A percentile compares a stretch with the other conserved stretches of the same genome.
phyloP scores from a whole-genome alignment of 2,888 invertebrate genomes.

The Aromia moschata region DNA sequence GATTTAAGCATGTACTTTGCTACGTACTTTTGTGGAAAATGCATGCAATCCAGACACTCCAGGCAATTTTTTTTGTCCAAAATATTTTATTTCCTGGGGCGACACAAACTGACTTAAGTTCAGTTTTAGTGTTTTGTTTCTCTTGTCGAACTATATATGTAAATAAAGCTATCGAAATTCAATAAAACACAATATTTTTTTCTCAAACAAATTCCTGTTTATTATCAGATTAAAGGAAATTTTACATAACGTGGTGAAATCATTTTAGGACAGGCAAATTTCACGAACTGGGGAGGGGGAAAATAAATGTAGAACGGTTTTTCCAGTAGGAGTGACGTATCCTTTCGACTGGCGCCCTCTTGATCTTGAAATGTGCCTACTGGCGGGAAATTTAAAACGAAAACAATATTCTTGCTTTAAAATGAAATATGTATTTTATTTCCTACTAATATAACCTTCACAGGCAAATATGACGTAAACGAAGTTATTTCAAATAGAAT shows the following conservation, averaged over 20 bases:
- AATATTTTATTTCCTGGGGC: constrained; percentile 6
- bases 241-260: constrained; percentile 34
- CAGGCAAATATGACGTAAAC: no score
- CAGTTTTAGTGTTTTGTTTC: constrained; percentile 27
- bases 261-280: constrained; percentile 8
- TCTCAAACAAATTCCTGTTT: constrained; percentile 3
- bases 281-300: constrained; percentile 18
- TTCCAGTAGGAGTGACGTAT: constrained; percentile 10
- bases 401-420: no score
- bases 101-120: constrained; percentile 25
- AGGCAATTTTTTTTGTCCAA: constrained; percentile 11
- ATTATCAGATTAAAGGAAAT: constrained; percentile 2
- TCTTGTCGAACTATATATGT: background rate
- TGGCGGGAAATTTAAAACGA: constrained; percentile 3
- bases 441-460: no score
- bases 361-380: constrained; percentile 11
- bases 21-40: constrained; percentile 19
- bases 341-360: constrained; percentile 6
- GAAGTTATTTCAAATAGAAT: no score
- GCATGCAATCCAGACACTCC: constrained; percentile 4
- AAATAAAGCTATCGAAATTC: background rate
- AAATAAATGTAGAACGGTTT: constrained; percentile 13
- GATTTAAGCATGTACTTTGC: constrained; percentile 18
- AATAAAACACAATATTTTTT: constrained; percentile 11
- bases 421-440: no score